These are phyloP conservation scores for Hybognathus amarus DNA, from an alignment of 2,797 vertebrate species.

Conservation along the genomic window DNA sequence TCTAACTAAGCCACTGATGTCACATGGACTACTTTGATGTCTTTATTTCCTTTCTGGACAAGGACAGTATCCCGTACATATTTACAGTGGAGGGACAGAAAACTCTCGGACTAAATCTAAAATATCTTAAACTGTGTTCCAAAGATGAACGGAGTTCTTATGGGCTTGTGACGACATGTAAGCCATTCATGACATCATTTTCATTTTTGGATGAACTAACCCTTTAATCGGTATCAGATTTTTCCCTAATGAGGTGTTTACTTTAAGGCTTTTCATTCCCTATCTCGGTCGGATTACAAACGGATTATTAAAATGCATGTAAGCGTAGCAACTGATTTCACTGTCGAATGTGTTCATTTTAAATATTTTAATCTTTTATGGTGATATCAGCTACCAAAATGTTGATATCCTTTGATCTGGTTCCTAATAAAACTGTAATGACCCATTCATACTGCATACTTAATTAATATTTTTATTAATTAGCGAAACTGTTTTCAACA, in stretches of 20 bases:
- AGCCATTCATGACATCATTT: too few relatives aligned
- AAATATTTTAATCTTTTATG: background rate
- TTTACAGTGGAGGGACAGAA: too few relatives aligned
- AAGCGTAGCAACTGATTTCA: background rate
- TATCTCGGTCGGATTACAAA: background rate
- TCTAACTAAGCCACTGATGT: too few relatives aligned
- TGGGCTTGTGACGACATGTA: too few relatives aligned
- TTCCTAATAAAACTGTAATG: background rate
- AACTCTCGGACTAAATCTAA: too few relatives aligned
- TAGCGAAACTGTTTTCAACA: background rate
- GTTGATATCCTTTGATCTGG: background rate
- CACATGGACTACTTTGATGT: too few relatives aligned
- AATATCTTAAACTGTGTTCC: too few relatives aligned
- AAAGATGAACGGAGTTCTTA: too few relatives aligned
- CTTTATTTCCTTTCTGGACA: too few relatives aligned
- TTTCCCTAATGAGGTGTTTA: background rate
- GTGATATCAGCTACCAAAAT: background rate
- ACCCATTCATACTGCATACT: background rate
- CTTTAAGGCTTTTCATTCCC: background rate
- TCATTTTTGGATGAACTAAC: too few relatives aligned
- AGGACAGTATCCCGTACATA: too few relatives aligned
- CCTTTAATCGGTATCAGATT: background rate
- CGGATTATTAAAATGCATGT: background rate
- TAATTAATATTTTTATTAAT: background rate
- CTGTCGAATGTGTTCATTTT: background rate